These are phyloP conservation scores for Saccostrea echinata DNA, from an alignment of 1,140 invertebrate genomes.

Conservation along the genomic window DNA sequence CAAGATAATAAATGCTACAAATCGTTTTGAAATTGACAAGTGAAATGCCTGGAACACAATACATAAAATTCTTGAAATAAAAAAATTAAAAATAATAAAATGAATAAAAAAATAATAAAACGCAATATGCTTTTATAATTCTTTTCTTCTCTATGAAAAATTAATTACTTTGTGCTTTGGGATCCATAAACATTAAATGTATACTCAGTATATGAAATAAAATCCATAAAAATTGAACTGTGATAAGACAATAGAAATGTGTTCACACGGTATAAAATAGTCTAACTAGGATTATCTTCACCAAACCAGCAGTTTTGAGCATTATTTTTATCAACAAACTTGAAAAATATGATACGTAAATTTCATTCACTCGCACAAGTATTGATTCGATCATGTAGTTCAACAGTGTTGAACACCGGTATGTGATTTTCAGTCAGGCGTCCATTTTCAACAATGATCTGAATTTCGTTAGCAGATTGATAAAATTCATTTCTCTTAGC, in stretches of 20 bases:
- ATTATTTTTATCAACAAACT: not conserved
- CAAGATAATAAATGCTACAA: too few relatives aligned
- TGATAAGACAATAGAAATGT: not conserved
- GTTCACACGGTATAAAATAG: not conserved
- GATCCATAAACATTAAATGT: not conserved
- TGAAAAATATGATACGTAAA: conserved; percentile 29
- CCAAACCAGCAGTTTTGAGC: conserved; percentile 23
- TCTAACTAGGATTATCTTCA: not conserved
- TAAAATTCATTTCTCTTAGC: not conserved
- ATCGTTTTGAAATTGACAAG: too few relatives aligned
- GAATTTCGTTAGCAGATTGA: conserved; percentile 12
- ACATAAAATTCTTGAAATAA: too few relatives aligned
- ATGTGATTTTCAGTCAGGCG: not conserved
- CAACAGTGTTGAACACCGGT: conserved; percentile 1
- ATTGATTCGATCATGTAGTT: not conserved
- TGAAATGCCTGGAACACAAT: too few relatives aligned
- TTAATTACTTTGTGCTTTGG: not conserved
- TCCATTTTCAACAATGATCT: conserved; percentile 26
- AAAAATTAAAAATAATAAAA: too few relatives aligned
- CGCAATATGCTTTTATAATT: not conserved
- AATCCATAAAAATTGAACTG: not conserved
- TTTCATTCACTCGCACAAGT: conserved; percentile 22
- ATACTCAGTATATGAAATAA: not conserved
- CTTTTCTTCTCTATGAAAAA: not conserved
- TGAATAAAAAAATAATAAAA: not conserved